A percentile compares a stretch with the other conserved stretches of the same genome.
phyloP scores from a whole-genome alignment of 2,113 vertebrate genomes.

The Hystrix cristata region DNA sequence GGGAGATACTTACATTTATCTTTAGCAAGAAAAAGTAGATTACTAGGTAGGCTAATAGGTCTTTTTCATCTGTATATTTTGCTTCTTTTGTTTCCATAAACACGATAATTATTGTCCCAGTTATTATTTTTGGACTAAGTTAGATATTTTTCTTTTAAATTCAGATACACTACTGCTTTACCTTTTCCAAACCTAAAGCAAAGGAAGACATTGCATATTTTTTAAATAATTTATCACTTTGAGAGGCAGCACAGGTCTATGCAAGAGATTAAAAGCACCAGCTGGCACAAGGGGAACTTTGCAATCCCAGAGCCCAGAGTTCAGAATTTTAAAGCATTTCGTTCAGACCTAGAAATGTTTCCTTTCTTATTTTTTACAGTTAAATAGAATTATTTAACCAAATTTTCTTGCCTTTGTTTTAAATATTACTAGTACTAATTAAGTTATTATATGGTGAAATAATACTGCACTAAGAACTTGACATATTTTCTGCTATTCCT shows the following conservation, averaged over 20 bases:
- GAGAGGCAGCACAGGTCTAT: slow-evolving; percentile 50
- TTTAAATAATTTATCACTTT: slow-evolving; percentile 43
- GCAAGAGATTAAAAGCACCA: slow-evolving; percentile 48
- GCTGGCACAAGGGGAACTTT: slow-evolving; percentile 68
- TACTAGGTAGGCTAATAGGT: not conserved
- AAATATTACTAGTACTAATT: not conserved
- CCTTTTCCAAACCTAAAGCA: not conserved
- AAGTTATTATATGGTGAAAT: not conserved
- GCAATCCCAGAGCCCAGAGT: not conserved
- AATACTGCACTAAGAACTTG: not conserved
- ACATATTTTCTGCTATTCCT: not conserved
- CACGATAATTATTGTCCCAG: not conserved
- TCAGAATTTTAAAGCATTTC: slow-evolving; percentile 57
- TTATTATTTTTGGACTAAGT: not conserved
- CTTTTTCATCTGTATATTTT: not conserved
- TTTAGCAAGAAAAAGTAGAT: not conserved
- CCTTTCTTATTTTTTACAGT: not conserved
- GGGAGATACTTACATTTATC: not conserved
- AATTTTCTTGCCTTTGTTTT: not conserved
- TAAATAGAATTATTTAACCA: not conserved
- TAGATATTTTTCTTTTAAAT: slow-evolving; percentile 15
- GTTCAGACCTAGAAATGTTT: slow-evolving; percentile 27
- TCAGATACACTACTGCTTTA: not conserved
- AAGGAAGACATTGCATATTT: slow-evolving; percentile 35
- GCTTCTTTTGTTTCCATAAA: not conserved